Evolutionary conservation across 2,888 invertebrate genomes (phyloP).

Genomic region (Coenonympha arcania): DNA sequence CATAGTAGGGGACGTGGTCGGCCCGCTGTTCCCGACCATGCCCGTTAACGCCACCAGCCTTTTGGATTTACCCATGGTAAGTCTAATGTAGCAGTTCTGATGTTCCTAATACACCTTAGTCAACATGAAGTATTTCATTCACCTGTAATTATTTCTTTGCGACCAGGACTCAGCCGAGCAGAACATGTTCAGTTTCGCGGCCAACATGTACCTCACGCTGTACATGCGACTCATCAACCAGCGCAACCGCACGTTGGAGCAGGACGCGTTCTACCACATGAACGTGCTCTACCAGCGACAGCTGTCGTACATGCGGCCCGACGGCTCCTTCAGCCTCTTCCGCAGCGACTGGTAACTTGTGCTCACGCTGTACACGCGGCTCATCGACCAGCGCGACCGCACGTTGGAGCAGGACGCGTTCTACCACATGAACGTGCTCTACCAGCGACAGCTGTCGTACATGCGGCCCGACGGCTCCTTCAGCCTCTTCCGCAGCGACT

Average conservation of each 20-base stretch:
- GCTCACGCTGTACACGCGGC: slow-evolving; percentile 86
- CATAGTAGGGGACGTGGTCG: slow-evolving; percentile 92
- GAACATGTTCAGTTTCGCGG: slow-evolving; percentile 97
- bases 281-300: slow-evolving; percentile 93
- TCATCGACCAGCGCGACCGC: slow-evolving; percentile 89
- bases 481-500: too few relatives aligned
- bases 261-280: slow-evolving; percentile 87
- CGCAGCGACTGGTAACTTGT: slow-evolving; percentile 86
- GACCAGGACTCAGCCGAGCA: slow-evolving; percentile 91
- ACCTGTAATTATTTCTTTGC: background rate
- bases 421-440: slow-evolving; percentile 89
- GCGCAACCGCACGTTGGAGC: slow-evolving; percentile 85
- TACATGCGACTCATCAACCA: slow-evolving; percentile 95
- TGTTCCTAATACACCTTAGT: background rate
- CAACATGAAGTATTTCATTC: too few relatives aligned
- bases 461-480: too few relatives aligned
- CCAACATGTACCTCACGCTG: slow-evolving; percentile 90
- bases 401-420: slow-evolving; percentile 87
- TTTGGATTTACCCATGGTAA: slow-evolving; percentile 84
- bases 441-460: slow-evolving; percentile 94
- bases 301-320: slow-evolving; percentile 90
- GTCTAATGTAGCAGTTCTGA: background rate
- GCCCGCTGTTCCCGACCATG: slow-evolving; percentile 94
- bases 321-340: slow-evolving; percentile 93
- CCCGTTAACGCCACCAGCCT: slow-evolving; percentile 90